Conservation (phyloP, 2,113 vertebrate species). For the Isurus oxyrinchus region DNA sequence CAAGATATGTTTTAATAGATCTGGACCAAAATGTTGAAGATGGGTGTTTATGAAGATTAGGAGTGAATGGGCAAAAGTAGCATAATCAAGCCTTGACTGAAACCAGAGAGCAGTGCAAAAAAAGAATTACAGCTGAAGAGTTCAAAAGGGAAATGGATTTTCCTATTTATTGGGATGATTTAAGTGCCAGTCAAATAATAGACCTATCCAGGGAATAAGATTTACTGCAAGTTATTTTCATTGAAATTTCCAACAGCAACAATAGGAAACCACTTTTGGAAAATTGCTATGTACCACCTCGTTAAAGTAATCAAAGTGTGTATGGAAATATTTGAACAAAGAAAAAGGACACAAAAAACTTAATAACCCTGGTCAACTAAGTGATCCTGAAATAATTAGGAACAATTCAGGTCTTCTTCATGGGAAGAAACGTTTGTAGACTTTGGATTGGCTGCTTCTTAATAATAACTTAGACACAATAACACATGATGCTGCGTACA, state of each 20-base stretch:
- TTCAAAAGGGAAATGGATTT: slow-evolving; percentile 29
- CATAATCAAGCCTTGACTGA: background rate
- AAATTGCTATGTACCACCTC: background rate
- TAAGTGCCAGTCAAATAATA: slow-evolving; percentile 10
- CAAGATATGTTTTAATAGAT: background rate
- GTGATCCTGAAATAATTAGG: slow-evolving; percentile 30
- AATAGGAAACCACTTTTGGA: slow-evolving; percentile 17
- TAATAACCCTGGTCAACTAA: slow-evolving; percentile 5
- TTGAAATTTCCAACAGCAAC: slow-evolving; percentile 22
- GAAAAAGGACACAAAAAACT: background rate
- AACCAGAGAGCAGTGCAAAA: background rate
- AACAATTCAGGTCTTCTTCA: background rate
- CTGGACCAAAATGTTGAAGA: background rate
- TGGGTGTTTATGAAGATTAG: background rate
- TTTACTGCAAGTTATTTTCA: slow-evolving; percentile 30
- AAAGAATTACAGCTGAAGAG: background rate
- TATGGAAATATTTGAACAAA: slow-evolving; percentile 28
- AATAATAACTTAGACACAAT: background rate
- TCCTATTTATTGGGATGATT: slow-evolving; percentile 28
- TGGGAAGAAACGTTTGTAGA: background rate
- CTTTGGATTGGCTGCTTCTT: background rate
- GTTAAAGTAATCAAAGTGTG: slow-evolving; percentile 21
- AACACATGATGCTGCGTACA: background rate
- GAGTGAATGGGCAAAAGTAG: background rate
- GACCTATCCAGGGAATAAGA: slow-evolving; percentile 7